Percentiles rank a stretch among this genome's conserved stretches.
These are phyloP conservation scores for Eilema sororculum DNA, from an alignment of 2,888 invertebrate genomes.

Conservation along the genomic window DNA sequence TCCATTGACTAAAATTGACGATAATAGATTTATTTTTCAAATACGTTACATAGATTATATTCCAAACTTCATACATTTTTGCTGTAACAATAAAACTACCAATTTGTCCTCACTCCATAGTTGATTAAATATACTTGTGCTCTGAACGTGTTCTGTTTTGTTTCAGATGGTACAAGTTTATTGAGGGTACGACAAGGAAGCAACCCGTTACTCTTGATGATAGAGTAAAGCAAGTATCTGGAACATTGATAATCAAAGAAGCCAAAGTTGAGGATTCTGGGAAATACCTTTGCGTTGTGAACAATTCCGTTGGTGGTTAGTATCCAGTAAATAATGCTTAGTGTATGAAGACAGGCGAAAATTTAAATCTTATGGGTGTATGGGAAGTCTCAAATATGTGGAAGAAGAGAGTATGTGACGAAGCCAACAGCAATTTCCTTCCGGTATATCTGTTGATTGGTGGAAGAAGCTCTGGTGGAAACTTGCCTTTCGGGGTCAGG, in stretches of 20 bases:
- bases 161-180: constrained; percentile 98
- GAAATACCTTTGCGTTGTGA: constrained; percentile 97
- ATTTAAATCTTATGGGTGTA: not conserved
- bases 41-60: not conserved
- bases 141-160: constrained; percentile 80
- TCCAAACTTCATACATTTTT: constrained; percentile 16
- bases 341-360: not conserved
- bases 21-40: not conserved
- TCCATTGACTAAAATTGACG: not conserved
- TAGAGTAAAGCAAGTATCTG: constrained; percentile 96
- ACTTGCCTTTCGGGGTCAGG: not conserved
- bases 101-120: constrained; percentile 5
- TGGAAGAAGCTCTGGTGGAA: not conserved
- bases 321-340: constrained; percentile 12
- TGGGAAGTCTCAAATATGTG: accelerated
- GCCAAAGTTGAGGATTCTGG: constrained; percentile 97
- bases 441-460: not conserved
- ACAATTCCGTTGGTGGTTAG: constrained; percentile 95
- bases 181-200: constrained; percentile 94
- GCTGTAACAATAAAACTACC: constrained; percentile 17
- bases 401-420: not conserved
- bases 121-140: constrained; percentile 16
- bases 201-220: constrained; percentile 96
- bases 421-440: not conserved
- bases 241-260: constrained; percentile 96